Conservation (phyloP, 2,888 invertebrate species). For the Julus scanicus region DNA sequence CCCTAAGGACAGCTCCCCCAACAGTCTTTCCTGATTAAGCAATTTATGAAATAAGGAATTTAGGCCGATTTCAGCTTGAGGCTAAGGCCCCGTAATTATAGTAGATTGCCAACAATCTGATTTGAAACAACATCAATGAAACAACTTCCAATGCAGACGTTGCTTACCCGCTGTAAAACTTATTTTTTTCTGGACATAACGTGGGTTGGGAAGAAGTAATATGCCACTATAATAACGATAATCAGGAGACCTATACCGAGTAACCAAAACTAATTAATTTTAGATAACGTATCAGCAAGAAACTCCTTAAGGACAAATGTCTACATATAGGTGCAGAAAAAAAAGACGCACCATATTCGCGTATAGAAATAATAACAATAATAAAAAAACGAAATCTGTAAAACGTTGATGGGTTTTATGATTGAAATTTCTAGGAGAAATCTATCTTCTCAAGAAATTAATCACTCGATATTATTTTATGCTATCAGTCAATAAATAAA, state of each 20-base stretch:
- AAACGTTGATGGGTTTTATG: conserved; percentile 20
- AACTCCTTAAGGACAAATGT: neutral
- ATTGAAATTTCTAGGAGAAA: neutral
- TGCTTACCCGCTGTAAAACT: neutral
- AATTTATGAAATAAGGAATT: neutral
- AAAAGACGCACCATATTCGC: neutral
- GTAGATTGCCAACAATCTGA: neutral
- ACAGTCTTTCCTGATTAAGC: neutral
- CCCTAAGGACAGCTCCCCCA: neutral
- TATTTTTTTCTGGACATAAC: too few relatives aligned
- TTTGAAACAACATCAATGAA: neutral
- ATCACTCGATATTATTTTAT: conserved; percentile 38
- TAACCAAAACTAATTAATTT: conserved; percentile 26
- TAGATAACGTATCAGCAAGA: neutral
- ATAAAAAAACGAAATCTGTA: neutral
- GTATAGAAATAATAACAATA: neutral
- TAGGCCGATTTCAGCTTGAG: neutral
- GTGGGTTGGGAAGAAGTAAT: neutral
- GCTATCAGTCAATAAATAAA: conserved; percentile 48
- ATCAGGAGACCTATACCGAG: neutral
- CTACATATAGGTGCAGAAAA: neutral
- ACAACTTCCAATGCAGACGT: neutral
- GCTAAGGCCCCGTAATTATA: neutral
- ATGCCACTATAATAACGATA: neutral
- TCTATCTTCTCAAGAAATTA: conserved; percentile 25